Conservation (phyloP, 2,888 invertebrate species). For the Stratiomys singularior region DNA sequence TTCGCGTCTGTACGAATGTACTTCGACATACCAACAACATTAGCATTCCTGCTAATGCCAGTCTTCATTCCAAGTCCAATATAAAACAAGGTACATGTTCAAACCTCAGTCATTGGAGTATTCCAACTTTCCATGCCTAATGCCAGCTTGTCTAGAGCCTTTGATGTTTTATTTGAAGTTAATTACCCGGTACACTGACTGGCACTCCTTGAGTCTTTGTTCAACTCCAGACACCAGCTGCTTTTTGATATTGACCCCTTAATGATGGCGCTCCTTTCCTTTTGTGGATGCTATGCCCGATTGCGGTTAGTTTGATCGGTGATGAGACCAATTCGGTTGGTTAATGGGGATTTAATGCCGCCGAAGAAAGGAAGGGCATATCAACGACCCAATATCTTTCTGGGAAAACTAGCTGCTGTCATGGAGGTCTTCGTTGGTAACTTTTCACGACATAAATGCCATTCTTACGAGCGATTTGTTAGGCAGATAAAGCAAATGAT, state of each 20-base stretch:
- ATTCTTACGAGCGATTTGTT: conserved; percentile 15
- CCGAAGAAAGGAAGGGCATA: conserved; percentile 23
- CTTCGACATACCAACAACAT: background rate
- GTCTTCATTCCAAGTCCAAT: background rate
- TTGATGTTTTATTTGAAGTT: conserved; percentile 44
- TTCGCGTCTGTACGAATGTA: background rate
- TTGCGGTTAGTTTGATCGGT: conserved; percentile 25
- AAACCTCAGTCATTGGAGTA: background rate
- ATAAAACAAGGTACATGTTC: background rate
- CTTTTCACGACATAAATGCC: conserved; percentile 14
- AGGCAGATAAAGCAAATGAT: conserved; percentile 16
- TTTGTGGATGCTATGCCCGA: background rate
- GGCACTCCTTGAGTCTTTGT: background rate
- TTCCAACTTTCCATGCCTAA: background rate
- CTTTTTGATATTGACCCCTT: conserved; percentile 5
- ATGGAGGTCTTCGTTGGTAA: conserved; percentile 21
- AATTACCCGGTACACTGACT: conserved; percentile 18
- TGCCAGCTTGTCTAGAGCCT: conserved; percentile 17
- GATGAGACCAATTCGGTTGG: conserved; percentile 27
- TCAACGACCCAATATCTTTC: conserved; percentile 34
- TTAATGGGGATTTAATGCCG: conserved; percentile 21
- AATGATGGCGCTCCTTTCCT: background rate
- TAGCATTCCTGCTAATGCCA: background rate
- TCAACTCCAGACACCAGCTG: background rate
- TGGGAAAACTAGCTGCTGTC: conserved; percentile 10